phyloP scores from a whole-genome alignment of 2,797 vertebrate species.

The Aldrovandia affinis region DNA sequence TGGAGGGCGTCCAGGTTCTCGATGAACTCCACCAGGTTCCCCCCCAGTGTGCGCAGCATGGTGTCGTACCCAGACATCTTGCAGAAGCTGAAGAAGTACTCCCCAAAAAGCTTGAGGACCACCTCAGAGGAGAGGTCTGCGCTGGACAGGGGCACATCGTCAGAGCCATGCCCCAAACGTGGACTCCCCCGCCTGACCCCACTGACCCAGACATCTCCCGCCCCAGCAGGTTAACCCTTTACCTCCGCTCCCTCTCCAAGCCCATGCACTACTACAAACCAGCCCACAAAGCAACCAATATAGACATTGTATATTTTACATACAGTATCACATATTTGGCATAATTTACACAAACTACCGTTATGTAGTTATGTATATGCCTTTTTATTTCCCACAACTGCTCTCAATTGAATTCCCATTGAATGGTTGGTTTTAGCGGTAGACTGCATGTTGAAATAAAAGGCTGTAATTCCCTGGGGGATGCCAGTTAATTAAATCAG shows the following conservation, averaged over 20 bases:
- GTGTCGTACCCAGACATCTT: slow-evolving; percentile 81
- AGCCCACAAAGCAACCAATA: too few relatives aligned
- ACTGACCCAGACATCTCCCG: not conserved
- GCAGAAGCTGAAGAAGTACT: slow-evolving; percentile 82
- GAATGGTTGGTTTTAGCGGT: not conserved
- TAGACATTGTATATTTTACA: too few relatives aligned
- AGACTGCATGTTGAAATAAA: not conserved
- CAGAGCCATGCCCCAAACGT: too few relatives aligned
- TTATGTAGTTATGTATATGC: not conserved
- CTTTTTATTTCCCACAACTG: not conserved
- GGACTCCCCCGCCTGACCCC: too few relatives aligned
- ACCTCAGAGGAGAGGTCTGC: slow-evolving; percentile 70
- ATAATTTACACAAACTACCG: not conserved
- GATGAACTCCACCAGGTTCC: slow-evolving; percentile 78
- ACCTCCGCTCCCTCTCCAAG: too few relatives aligned
- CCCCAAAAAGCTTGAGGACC: slow-evolving; percentile 79
- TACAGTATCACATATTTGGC: too few relatives aligned
- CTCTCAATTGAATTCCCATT: too few relatives aligned
- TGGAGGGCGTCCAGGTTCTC: slow-evolving; percentile 83
- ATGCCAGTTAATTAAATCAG: not conserved
- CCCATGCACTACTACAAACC: too few relatives aligned
- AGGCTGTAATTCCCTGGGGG: not conserved
- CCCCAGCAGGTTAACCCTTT: too few relatives aligned
- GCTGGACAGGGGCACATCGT: too few relatives aligned
- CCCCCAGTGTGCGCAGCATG: slow-evolving; percentile 80